Base-by-base conservation (phyloP, 2,113 vertebrate genomes). In the Scalopus aquaticus region DNA sequence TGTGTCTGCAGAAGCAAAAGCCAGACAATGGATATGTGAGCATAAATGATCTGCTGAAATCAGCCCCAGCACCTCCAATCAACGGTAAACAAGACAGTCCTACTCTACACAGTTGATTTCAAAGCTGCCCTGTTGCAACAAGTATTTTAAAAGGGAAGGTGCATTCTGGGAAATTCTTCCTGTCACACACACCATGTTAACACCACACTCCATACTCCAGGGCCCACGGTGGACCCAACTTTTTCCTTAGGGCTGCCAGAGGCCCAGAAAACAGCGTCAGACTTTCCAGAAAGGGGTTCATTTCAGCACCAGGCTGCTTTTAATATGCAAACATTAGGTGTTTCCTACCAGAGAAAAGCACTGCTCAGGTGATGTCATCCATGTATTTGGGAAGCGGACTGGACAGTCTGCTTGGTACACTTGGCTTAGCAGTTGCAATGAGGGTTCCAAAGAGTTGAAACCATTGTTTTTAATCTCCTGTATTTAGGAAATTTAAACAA, bases 1-100 rank as follows among this genome's bases (percentile, higher is more conserved):
- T 96, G 93, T 95, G 96, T 97, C 90, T 96, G 96, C 51, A 97
- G 97, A 96, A 93, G 96, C 51, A 46, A 90, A 80, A 96, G 96
- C 93, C 95, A 98, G 97, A 96, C 82, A 84, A 54, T 39, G 90
- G 95, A 97, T 93, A 88, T 17, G 79, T 84, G 94, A 97, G 92
- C 96, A 95, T 88, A 82, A 92, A 85, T 56, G 84, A 95, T 42
- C 76, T 13, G 28, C 60, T 44, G 95, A 93, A 84, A 67, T 82
- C 81, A 73, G 1, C 49, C 80, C 96, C 92, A 90, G 92, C 28
- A 16, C 93, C 94, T 70, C 89, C 90, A 62, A 65, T 19, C 16
- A 77, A 84, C 51, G 11, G 35, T 37, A 20, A 58, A 90, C 42
- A 51, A 86, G 60, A 78, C 67, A 77, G 4, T 82, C 94, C 93